Evolutionary conservation across 1,140 invertebrate genomes (phyloP).

Genomic region (Yoshiicerus persimilis): DNA sequence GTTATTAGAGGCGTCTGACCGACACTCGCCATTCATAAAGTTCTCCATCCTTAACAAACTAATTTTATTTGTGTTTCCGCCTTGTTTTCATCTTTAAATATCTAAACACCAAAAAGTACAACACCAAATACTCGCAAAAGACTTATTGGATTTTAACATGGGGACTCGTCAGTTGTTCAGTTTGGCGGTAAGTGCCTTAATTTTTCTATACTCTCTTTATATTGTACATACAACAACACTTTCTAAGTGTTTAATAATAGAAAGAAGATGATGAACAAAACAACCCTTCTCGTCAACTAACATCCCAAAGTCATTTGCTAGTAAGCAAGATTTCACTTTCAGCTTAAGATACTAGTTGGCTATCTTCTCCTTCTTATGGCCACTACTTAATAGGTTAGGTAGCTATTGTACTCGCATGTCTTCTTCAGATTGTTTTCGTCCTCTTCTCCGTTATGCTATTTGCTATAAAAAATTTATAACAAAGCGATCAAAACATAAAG

Average conservation of each 20-base stretch:
- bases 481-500: neutral
- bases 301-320: neutral
- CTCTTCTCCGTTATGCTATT: neutral
- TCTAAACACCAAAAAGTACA: neutral
- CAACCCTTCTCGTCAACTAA: neutral
- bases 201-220: neutral
- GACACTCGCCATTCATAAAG: neutral
- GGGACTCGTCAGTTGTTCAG: neutral
- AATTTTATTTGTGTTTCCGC: neutral
- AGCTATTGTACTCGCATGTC: neutral
- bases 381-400: neutral
- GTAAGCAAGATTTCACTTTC: neutral
- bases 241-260: neutral
- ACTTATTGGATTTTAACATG: neutral
- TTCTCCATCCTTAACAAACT: neutral
- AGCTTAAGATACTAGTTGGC: neutral
- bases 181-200: neutral
- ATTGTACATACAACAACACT: neutral
- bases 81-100: neutral
- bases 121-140: neutral
- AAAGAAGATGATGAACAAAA: neutral
- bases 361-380: neutral
- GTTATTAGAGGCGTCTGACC: neutral
- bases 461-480: neutral
- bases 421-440: neutral